These are phyloP conservation scores for Danaus melanippus DNA, from an alignment of 1,140 invertebrate species.

Conservation along the genomic window DNA sequence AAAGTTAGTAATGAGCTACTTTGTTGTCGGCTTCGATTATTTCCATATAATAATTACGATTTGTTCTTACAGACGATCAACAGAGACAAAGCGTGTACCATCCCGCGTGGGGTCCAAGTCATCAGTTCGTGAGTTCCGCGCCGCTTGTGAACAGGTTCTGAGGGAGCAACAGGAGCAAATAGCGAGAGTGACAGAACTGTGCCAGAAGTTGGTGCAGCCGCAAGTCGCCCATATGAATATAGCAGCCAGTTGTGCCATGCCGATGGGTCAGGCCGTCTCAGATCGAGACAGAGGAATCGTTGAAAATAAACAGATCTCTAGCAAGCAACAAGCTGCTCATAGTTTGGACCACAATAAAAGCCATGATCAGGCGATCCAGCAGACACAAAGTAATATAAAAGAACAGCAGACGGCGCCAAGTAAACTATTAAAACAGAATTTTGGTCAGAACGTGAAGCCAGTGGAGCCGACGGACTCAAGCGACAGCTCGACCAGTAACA, in stretches of 20 bases:
- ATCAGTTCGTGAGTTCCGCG: slow-evolving; percentile 38
- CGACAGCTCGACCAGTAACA: slow-evolving; percentile 27
- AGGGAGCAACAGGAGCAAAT: slow-evolving; percentile 51
- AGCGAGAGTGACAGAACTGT: slow-evolving; percentile 40
- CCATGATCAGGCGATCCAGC: too few species aligned
- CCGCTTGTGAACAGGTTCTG: slow-evolving; percentile 41
- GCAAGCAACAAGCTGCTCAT: neutral
- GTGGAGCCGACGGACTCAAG: slow-evolving; percentile 16
- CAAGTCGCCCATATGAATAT: neutral
- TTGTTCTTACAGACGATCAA: slow-evolving; percentile 9
- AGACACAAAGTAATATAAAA: neutral
- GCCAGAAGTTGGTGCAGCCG: slow-evolving; percentile 34
- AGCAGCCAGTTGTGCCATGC: too few species aligned
- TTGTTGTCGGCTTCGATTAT: too few species aligned
- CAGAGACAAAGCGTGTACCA: slow-evolving; percentile 6
- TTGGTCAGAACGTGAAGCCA: slow-evolving; percentile 7
- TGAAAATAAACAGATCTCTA: slow-evolving; percentile 1
- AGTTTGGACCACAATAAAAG: neutral
- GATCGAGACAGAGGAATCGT: neutral
- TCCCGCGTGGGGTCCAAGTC: slow-evolving; percentile 13
- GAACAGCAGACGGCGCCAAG: neutral
- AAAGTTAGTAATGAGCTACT: too few species aligned
- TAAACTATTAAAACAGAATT: slow-evolving; percentile 2
- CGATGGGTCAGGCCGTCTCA: neutral
- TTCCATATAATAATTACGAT: too few species aligned